A percentile compares a stretch with the other conserved stretches of the same genome.
Evolutionary conservation across 1,140 invertebrate genomes (phyloP).

Genomic region (Drosophila guanche): DNA sequence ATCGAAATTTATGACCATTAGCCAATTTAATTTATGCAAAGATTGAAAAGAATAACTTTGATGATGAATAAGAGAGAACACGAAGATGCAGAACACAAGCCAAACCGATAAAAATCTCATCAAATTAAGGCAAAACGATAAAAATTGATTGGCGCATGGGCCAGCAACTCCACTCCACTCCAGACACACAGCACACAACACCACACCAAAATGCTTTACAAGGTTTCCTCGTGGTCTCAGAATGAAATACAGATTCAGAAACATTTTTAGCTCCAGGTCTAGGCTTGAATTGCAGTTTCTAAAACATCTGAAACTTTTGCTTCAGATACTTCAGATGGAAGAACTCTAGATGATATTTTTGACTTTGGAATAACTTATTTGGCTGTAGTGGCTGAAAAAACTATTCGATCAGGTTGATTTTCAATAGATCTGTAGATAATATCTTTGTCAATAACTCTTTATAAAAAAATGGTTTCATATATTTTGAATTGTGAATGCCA

Average conservation of each 20-base stretch:
- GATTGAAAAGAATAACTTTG: constrained; percentile 34
- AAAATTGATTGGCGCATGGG: constrained; percentile 68
- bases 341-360: no score
- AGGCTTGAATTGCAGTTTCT: neutral
- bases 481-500: no score
- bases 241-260: neutral
- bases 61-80: constrained; percentile 23
- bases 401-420: no score
- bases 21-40: constrained; percentile 71
- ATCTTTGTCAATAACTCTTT: no score
- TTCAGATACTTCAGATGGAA: neutral
- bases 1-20: constrained; percentile 67
- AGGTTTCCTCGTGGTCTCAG: neutral
- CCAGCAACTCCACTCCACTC: neutral
- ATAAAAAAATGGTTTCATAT: no score
- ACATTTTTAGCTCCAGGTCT: constrained; percentile 1
- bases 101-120: constrained; percentile 76
- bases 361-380: no score
- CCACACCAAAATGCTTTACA: constrained; percentile 20
- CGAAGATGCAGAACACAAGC: constrained; percentile 42
- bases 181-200: constrained; percentile 16
- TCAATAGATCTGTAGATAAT: no score
- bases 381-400: no score
- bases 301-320: neutral
- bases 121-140: constrained; percentile 78